Evolutionary conservation across 2,113 vertebrate genomes (phyloP), one percentile per base, ranked within the genome.

Genomic region (Plotosus lineatus): DNA sequence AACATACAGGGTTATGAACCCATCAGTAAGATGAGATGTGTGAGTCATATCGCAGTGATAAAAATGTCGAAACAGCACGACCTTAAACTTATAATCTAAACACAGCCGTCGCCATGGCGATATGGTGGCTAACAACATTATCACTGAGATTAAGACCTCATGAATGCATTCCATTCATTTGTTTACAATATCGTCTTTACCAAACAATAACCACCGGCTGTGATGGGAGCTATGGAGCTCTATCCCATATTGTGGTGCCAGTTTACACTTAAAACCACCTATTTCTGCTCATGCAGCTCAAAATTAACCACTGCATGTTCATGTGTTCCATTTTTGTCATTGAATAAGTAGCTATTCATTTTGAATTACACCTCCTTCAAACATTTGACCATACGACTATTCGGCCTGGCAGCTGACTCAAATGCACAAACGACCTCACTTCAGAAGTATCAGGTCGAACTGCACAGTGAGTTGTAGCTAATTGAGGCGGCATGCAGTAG

Each of bases 11-110:
- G 38, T 48, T 31, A 46, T 10, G 6, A 44, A 48, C 7, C n/a
- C n/a, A n/a, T n/a, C n/a, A n/a, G n/a, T n/a, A n/a, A n/a, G n/a
- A 4, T 21, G 44, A 19, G 46, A 73, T 14, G 17, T 14, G 6
- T 0, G n/a, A 28, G 40, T 46, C 69, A 33, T 73, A 73, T 73
- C 69, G 4, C 23, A 15, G 4, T 4, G 26, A 50, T 21, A 5
- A 11, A 28, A 36, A 26, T 7, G n/a, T 42, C 38, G 31, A 38
- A 76, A 76, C 53, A 12, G 55, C 51, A 42, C 74, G 36, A 76
- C 51, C 74, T 76, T n/a, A 56, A 26, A 44, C 53, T 3, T 40
- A 38, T 15, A 23, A 75, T 51, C 72, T 33, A 53, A 75, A 75
- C 33, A 73, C 46, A 51, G 28, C 36, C 28, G 3, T 6, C 9